These are phyloP conservation scores for Rana temporaria DNA, from an alignment of 2,113 vertebrate genomes.

Conservation along the genomic window DNA sequence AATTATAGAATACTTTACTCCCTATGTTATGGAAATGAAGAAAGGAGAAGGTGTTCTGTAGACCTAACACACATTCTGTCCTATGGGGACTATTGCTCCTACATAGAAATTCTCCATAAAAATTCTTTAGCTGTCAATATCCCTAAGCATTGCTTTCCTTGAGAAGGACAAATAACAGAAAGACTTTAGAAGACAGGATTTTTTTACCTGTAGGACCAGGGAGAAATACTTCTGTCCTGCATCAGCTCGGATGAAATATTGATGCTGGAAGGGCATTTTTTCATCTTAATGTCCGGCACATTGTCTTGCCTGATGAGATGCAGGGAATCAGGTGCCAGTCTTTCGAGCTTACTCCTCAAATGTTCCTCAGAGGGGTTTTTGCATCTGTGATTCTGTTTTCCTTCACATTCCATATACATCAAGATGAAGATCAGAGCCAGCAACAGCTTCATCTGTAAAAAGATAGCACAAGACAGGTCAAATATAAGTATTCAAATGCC, in stretches of 20 bases:
- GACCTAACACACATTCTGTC: too few species aligned
- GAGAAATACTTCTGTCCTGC: slow-evolving; percentile 55
- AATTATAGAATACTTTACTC: too few species aligned
- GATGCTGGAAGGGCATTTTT: slow-evolving; percentile 20
- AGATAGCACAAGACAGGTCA: background rate
- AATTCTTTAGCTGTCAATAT: too few species aligned
- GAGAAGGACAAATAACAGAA: too few species aligned
- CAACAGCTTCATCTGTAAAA: slow-evolving; percentile 35
- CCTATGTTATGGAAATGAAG: too few species aligned
- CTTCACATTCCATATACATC: background rate
- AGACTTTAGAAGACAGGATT: background rate
- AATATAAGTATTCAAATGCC: background rate
- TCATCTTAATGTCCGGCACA: slow-evolving; percentile 8
- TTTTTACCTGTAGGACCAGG: slow-evolving; percentile 57
- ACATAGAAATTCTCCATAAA: too few species aligned
- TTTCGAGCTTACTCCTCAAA: background rate
- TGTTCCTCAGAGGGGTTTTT: slow-evolving; percentile 43
- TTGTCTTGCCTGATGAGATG: background rate
- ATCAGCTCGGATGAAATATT: slow-evolving; percentile 32
- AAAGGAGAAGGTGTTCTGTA: too few species aligned
- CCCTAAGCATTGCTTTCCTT: too few species aligned
- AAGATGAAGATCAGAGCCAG: background rate
- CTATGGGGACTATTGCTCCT: too few species aligned
- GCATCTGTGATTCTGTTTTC: background rate
- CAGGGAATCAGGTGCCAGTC: background rate